These are phyloP conservation scores for Diachasmimorpha longicaudata DNA, from an alignment of 1,140 invertebrate species.

Conservation along the genomic window DNA sequence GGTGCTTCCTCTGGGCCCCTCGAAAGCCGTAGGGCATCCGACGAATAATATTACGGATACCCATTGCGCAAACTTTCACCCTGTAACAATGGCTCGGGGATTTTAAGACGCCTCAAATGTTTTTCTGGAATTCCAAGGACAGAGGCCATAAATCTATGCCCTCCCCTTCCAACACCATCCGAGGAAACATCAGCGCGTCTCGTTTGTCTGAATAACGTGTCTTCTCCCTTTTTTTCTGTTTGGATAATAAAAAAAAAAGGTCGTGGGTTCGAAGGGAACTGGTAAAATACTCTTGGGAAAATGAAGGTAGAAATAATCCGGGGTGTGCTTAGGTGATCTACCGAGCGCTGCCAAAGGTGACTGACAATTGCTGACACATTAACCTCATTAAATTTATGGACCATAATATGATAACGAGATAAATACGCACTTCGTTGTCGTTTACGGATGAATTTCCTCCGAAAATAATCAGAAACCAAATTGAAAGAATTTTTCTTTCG, in stretches of 20 bases:
- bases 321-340: no score
- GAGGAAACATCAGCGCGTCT: neutral
- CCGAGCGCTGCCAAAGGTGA: no score
- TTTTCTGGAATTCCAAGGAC: slow-evolving; percentile 6
- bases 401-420: no score
- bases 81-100: slow-evolving; percentile 20
- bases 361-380: no score
- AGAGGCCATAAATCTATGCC: slow-evolving; percentile 4
- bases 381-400: no score
- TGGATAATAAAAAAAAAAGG: neutral
- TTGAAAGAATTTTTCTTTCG: no score
- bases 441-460: no score
- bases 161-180: neutral
- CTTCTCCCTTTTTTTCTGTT: neutral
- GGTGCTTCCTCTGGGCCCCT: neutral
- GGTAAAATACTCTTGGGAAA: neutral
- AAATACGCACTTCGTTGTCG: no score
- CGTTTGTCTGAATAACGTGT: slow-evolving; percentile 1
- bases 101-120: slow-evolving; percentile 34
- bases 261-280: no score
- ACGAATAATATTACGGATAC: neutral
- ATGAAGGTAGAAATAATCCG: neutral
- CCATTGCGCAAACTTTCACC: slow-evolving; percentile 14
- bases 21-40: neutral
- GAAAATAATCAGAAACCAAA: no score